Base-by-base conservation (phyloP, 2,797 vertebrate genomes). In the Acipenser oxyrinchus region DNA sequence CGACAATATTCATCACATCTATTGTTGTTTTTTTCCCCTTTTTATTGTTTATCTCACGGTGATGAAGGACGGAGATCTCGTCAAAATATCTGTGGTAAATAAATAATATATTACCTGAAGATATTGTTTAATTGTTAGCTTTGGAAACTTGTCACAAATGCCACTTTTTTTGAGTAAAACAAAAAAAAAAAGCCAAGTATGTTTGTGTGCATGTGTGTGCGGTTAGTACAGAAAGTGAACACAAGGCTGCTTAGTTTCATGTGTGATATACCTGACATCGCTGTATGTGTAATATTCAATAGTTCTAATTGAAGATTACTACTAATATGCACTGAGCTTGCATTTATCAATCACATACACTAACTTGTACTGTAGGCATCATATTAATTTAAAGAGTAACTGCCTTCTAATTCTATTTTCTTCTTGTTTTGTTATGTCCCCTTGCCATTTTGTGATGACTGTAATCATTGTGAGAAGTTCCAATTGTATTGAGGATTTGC, bases 1-100 rank as follows among this genome's bases (percentile, higher is more conserved):
- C 66, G 23, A 37, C 23, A 37, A 37, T 37, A 37, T 37, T 84
- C 76, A 85, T 85, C 77, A 61, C 63, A 11, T 81, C 71, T 82
- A 85, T 78, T 86, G 79, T 84, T 84, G 23, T 37, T 74, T 83
- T 84, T 82, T 76, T 82, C 76, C 81, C 82, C 79, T 86, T 83
- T 77, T 62, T 85, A 81, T 80, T 84, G 78, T 75, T 86, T 80
- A 82, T 81, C 81, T 87, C 82, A 81, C 82, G 83, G 85, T 83
- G 86, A 87, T 87, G 87, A 88, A 89, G 87, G 85, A 83, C 83
- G 82, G 83, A 79, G 84, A 87, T 87, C 84, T 86, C 84, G 82
- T 87, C 81, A 84, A 87, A 83, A 85, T 86, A 83, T 87, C 87
- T 77, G 87, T 88, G 86, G 87, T 89, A 89, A 87, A 83, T 88